Conservation (phyloP, 2,113 vertebrate species). For the Zeus faber region DNA sequence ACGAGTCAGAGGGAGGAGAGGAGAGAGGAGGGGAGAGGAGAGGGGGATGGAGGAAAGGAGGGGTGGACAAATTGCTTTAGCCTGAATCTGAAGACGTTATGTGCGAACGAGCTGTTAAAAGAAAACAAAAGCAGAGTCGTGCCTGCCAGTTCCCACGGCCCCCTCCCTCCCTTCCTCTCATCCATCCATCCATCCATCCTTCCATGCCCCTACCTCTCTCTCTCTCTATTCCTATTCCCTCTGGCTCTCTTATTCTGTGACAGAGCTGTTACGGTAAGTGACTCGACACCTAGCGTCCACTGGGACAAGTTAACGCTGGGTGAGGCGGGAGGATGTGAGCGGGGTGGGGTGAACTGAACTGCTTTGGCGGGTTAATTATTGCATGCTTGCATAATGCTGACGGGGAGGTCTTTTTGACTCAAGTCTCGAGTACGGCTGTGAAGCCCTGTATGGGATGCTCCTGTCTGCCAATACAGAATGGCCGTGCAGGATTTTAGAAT, state of each 20-base stretch:
- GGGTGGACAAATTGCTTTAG: conserved; percentile 66
- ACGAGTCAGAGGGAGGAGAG: conserved; percentile 49
- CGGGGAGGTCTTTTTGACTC: no score
- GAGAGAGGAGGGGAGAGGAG: conserved; percentile 39
- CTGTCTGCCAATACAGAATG: no score
- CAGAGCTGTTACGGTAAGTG: conserved; percentile 63
- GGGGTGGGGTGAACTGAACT: background rate
- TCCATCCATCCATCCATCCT: conserved; percentile 52
- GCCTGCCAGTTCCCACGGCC: conserved; percentile 69
- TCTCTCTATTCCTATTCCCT: conserved; percentile 7
- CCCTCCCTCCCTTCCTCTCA: conserved; percentile 29
- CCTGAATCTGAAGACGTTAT: conserved; percentile 72
- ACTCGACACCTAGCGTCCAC: conserved; percentile 66
- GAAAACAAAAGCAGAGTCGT: conserved; percentile 72
- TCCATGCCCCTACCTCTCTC: conserved; percentile 18
- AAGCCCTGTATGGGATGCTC: no score
- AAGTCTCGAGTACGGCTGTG: no score
- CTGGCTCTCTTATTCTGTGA: conserved; percentile 24
- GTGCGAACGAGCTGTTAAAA: conserved; percentile 74
- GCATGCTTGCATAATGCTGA: no score
- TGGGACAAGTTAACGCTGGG: conserved; percentile 49
- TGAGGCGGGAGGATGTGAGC: conserved; percentile 29
- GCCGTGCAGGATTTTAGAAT: no score
- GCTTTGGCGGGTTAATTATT: background rate
- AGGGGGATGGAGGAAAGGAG: conserved; percentile 22